phyloP scores from a whole-genome alignment of 2,113 vertebrate species.

The Edolisoma coerulescens region DNA sequence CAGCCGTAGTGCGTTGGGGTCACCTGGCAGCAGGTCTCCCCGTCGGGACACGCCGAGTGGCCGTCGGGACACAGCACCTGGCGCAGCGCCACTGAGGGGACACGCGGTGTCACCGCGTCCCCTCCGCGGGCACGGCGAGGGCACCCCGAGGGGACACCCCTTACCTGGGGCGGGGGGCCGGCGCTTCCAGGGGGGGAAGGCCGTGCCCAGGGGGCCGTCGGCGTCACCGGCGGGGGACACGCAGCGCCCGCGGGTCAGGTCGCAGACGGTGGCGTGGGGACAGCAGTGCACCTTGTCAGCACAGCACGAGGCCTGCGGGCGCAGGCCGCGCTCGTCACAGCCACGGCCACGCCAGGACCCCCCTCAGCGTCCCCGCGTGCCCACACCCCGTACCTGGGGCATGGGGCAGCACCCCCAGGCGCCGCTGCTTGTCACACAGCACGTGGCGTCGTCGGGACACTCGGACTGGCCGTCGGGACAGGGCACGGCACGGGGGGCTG shows the following conservation, averaged over 20 bases:
- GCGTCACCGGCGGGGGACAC: neutral
- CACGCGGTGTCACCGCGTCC: neutral
- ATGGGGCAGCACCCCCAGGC: too few relatives aligned
- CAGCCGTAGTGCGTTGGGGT: neutral
- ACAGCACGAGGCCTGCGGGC: slow-evolving; percentile 48
- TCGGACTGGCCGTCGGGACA: too few relatives aligned
- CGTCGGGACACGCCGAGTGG: neutral
- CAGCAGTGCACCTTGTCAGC: slow-evolving; percentile 34
- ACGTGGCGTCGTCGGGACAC: too few relatives aligned
- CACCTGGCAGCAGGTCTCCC: slow-evolving; percentile 6
- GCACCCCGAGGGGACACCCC: neutral
- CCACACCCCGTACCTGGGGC: too few relatives aligned
- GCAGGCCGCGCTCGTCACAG: accelerated
- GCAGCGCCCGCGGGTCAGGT: neutral
- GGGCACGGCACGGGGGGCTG: too few relatives aligned
- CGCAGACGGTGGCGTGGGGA: neutral
- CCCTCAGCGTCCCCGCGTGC: too few relatives aligned
- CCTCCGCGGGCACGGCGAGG: neutral
- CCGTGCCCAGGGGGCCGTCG: neutral
- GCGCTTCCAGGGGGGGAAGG: slow-evolving; percentile 1
- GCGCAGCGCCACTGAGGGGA: neutral
- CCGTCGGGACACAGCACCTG: neutral
- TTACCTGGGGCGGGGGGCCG: neutral
- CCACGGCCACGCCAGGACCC: accelerated
- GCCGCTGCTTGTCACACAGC: too few relatives aligned